phyloP scores from a whole-genome alignment of 2,797 vertebrate species.

The Sparidentex hasta region DNA sequence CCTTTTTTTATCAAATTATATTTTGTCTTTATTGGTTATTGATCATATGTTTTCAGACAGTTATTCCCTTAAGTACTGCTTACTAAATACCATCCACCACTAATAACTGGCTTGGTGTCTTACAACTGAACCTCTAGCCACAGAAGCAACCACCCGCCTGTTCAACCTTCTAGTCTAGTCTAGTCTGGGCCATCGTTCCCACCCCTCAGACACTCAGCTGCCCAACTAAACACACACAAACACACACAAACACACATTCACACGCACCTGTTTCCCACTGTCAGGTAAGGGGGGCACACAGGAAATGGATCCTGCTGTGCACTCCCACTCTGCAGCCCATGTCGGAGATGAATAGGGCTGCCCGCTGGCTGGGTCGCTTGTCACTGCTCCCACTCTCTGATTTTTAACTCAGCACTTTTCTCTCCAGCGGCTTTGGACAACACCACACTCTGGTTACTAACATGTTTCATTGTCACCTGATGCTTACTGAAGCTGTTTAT shows the following conservation, averaged over 20 bases:
- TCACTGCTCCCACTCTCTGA: conserved; percentile 26
- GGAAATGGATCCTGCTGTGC: conserved; percentile 54
- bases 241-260: background rate
- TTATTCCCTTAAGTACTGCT: background rate
- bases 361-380: conserved; percentile 40
- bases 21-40: too few species aligned
- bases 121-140: background rate
- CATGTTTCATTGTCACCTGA: conserved; percentile 67
- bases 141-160: background rate
- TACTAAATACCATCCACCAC: background rate
- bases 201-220: background rate
- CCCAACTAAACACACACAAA: background rate
- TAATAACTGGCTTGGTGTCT: background rate
- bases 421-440: conserved; percentile 65
- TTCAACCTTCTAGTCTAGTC: conserved; percentile 14
- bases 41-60: background rate
- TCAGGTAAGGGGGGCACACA: conserved; percentile 46
- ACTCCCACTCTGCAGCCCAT: conserved; percentile 41
- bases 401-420: conserved; percentile 77
- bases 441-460: conserved; percentile 58
- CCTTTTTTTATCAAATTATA: too few species aligned
- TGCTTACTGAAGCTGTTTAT: conserved; percentile 69
- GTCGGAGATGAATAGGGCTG: conserved; percentile 62
- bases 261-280: conserved; percentile 4
- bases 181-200: conserved; percentile 3